phyloP scores from a whole-genome alignment of 2,113 vertebrate genomes.

The Platichthys flesus region DNA sequence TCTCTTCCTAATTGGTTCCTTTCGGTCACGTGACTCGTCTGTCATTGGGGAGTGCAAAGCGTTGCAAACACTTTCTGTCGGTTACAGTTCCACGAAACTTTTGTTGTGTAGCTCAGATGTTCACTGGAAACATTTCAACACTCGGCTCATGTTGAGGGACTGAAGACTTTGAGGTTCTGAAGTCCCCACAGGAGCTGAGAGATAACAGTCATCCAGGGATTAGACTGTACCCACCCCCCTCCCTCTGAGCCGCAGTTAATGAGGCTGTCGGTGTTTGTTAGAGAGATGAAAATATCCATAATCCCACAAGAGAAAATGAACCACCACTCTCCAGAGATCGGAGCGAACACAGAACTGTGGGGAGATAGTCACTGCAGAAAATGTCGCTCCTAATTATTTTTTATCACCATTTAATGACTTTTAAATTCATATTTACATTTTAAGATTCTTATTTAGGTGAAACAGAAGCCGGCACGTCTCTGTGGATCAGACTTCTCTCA shows the following conservation, averaged over 20 bases:
- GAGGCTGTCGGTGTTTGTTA: slow-evolving; percentile 51
- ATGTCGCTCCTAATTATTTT: slow-evolving; percentile 39
- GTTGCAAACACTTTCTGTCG: no score
- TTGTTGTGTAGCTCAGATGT: no score
- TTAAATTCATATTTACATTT: slow-evolving; percentile 41
- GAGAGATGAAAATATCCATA: slow-evolving; percentile 52
- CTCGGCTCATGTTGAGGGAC: no score
- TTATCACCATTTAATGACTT: slow-evolving; percentile 26
- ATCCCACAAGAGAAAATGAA: slow-evolving; percentile 50
- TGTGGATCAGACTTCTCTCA: slow-evolving; percentile 18
- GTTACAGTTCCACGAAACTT: no score
- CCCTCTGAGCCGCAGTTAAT: slow-evolving; percentile 37
- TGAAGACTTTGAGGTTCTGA: no score
- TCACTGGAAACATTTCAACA: no score
- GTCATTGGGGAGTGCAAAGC: no score
- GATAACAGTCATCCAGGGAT: slow-evolving; percentile 34
- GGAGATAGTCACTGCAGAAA: slow-evolving; percentile 5
- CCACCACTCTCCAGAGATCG: slow-evolving; percentile 35
- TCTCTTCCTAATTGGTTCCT: no score
- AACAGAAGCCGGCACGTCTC: slow-evolving; percentile 9
- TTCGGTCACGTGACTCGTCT: no score
- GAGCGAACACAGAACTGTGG: not conserved
- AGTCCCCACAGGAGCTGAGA: not conserved
- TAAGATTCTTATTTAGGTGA: not conserved
- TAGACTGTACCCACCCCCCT: slow-evolving; percentile 25